Percentiles rank a stretch among this genome's conserved stretches.
Conservation (phyloP, 2,888 invertebrate genomes). For the Drosophila picticornis region DNA sequence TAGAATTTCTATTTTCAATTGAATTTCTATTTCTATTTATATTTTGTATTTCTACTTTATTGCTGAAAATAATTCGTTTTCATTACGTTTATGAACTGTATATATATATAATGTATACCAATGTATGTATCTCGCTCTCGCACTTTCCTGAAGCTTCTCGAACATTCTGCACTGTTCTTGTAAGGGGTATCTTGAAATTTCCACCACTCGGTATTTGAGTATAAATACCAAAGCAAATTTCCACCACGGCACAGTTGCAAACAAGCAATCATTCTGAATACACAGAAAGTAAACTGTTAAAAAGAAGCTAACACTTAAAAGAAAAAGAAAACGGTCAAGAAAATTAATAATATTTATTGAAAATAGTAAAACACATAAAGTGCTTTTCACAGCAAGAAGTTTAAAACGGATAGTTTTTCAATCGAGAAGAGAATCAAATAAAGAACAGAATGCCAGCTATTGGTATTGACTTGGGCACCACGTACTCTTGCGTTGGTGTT, state of each 20-base stretch:
- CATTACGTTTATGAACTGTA: neutral
- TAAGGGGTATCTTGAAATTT: constrained; percentile 30
- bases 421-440: neutral
- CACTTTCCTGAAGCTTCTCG: constrained; percentile 18
- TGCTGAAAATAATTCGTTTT: neutral
- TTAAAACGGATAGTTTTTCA: neutral
- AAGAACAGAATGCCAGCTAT: constrained; percentile 32
- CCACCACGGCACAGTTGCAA: constrained; percentile 38
- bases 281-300: neutral
- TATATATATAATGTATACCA: neutral
- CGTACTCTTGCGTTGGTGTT: constrained; percentile 93
- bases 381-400: neutral
- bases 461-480: constrained; percentile 86
- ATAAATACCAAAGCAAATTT: constrained; percentile 50
- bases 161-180: constrained; percentile 29
- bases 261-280: constrained; percentile 28
- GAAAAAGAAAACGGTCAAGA: neutral
- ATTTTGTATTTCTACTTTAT: neutral
- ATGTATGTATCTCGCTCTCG: constrained; percentile 5
- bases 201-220: constrained; percentile 34
- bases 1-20: neutral
- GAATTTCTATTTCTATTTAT: neutral
- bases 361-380: neutral
- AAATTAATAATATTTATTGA: neutral
- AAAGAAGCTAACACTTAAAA: neutral